Evolutionary conservation across 30 jellyfish, hydroid and myxozoan genomes (phyloP), one percentile per base, ranked within the genome.

Genomic region (Chrysaora quinquecirrha): DNA sequence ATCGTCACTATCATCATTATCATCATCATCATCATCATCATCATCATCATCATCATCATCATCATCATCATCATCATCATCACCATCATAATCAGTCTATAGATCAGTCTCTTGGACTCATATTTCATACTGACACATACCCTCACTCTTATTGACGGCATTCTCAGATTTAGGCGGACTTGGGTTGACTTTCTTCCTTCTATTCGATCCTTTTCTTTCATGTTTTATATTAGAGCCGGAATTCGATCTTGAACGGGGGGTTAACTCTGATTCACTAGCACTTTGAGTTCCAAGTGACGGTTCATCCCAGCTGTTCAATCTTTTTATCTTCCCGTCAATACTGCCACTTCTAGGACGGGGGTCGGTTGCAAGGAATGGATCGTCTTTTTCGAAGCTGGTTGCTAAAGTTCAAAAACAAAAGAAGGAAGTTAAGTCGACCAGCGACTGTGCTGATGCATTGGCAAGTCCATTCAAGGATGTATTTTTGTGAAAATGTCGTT

Each of bases 231-330:
- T 82, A 9, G 34, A 50, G 6, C 87, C 78, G 3, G 84, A 70
- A 19, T 33, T 32, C 27, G 90, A 64, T 47, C 82, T 64, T 43
- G 90, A 64, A 10, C 91, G 85, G 4, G 97, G 97, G 0, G 94
- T 77, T 19, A 81, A 0, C n/a, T 88, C 97, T 11, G 89, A 76
- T 73, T 88, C 97, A 24, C 83, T 80, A 10, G 80, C 80, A 47
- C 94, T 83, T 38, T 71, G 87, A 19, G 94, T 83, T 35, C 94
- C 94, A 1, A 83, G 30, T 2, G 94, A 83, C 9, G 94, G 94
- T 10, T 83, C 94, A 6, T 83, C 94, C 94, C 94, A 75, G 76
- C 97, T 73, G 90, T 79, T 78, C 82, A 80, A 16, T 23, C 97
- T 69, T 61, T 73, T 64, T 60, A 73, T 12, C 72, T 60, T 52